Evolutionary conservation across 2,797 vertebrate genomes (phyloP).

Genomic region (Macropus fuliginosus): DNA sequence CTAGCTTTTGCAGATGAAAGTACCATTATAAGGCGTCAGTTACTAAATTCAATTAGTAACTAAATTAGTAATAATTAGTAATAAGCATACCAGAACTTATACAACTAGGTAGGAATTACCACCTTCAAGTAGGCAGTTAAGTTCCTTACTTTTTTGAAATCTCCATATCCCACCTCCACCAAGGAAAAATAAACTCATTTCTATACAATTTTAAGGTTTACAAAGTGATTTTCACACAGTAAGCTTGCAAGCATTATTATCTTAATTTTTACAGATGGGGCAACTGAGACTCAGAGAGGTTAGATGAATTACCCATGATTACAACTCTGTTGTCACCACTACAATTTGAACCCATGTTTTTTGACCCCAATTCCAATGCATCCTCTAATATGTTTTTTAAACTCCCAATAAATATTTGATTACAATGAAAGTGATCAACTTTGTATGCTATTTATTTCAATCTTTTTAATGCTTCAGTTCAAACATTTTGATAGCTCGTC

Average conservation of each 20-base stretch:
- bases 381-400: background rate
- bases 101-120: background rate
- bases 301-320: background rate
- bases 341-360: background rate
- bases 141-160: background rate
- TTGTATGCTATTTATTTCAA: background rate
- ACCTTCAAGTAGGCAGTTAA: background rate
- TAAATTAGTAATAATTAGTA: background rate
- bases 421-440: background rate
- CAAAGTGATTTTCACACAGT: background rate
- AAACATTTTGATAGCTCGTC: background rate
- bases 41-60: background rate
- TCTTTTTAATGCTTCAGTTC: background rate
- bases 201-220: background rate
- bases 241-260: background rate
- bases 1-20: background rate
- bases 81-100: background rate
- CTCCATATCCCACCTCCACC: background rate
- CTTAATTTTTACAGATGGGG: background rate
- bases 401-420: background rate
- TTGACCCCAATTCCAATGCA: background rate
- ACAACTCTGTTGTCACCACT: background rate
- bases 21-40: background rate
- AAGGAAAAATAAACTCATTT: background rate
- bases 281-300: background rate